Evolutionary conservation across 2,888 invertebrate genomes (phyloP).

Genomic region (Zygothrica quintamaculata): DNA sequence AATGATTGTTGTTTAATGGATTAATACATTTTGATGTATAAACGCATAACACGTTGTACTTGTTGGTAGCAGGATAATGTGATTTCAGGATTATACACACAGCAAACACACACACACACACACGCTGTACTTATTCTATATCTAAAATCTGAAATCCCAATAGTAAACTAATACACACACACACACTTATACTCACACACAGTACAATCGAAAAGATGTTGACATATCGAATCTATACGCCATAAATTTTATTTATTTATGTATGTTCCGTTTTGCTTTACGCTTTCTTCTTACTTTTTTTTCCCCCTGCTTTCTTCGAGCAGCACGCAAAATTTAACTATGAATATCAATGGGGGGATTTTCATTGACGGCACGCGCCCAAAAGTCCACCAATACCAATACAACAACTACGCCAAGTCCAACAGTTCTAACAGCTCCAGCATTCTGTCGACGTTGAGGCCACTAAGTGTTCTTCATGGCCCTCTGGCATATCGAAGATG

Average conservation of each 20-base stretch:
- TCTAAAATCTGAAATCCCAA: constrained; percentile 57
- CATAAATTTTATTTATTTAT: constrained; percentile 80
- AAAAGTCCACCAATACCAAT: constrained; percentile 19
- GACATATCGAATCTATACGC: constrained; percentile 58
- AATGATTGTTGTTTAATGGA: constrained; percentile 29
- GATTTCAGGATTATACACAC: too few relatives aligned
- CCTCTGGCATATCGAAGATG: constrained; percentile 14
- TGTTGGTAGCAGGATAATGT: constrained; percentile 32
- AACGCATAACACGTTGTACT: too few relatives aligned
- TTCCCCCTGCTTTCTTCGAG: constrained; percentile 7
- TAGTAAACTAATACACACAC: constrained; percentile 32
- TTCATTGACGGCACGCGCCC: constrained; percentile 71
- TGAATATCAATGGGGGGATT: constrained; percentile 80
- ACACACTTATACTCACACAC: constrained; percentile 20
- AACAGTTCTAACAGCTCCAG: constrained; percentile 20
- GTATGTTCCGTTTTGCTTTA: constrained; percentile 56
- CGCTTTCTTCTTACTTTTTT: constrained; percentile 45
- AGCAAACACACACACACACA: neutral
- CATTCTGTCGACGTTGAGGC: constrained; percentile 30
- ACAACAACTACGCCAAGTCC: constrained; percentile 16
- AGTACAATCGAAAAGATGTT: constrained; percentile 61
- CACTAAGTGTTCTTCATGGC: constrained; percentile 64
- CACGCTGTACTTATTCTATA: constrained; percentile 20
- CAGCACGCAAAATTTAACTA: constrained; percentile 64
- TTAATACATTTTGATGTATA: constrained; percentile 38